phyloP scores from a whole-genome alignment of 92 coral and sea anemone species.

The Zoanthus sansibaricus region DNA sequence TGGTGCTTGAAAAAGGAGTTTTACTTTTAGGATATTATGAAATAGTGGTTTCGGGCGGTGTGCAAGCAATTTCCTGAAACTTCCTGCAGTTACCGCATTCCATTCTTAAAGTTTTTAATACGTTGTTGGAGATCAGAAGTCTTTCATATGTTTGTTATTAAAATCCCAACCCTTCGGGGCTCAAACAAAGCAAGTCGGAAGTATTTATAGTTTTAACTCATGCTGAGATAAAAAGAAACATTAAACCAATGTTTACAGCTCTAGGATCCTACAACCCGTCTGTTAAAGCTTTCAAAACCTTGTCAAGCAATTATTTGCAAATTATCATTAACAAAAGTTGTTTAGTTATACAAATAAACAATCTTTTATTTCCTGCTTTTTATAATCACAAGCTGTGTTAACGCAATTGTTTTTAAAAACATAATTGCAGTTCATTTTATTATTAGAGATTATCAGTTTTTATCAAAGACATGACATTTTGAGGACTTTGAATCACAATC shows the following conservation, averaged over 20 bases:
- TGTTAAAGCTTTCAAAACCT: slow-evolving; percentile 12
- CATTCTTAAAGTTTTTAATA: neutral
- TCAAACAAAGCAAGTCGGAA: neutral
- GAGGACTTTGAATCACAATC: too few species aligned
- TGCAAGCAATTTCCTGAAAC: neutral
- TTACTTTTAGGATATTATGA: neutral
- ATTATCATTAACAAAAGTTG: neutral
- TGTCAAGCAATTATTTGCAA: neutral
- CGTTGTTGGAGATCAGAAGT: neutral
- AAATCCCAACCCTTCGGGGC: neutral
- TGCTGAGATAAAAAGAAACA: slow-evolving; percentile 19
- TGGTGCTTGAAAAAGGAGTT: neutral
- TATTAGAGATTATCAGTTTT: too few species aligned
- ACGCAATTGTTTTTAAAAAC: too few species aligned
- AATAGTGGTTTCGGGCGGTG: neutral
- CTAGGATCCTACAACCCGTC: neutral
- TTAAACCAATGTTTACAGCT: slow-evolving; percentile 30
- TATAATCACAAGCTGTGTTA: too few species aligned
- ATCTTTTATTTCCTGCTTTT: too few species aligned
- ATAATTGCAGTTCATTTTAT: too few species aligned
- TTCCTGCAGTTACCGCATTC: neutral
- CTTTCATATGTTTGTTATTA: neutral
- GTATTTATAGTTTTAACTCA: neutral
- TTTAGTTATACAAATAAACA: too few species aligned
- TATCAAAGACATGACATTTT: too few species aligned